Conservation (phyloP, 2,888 invertebrate genomes). For the Psococerastis gibbosa region DNA sequence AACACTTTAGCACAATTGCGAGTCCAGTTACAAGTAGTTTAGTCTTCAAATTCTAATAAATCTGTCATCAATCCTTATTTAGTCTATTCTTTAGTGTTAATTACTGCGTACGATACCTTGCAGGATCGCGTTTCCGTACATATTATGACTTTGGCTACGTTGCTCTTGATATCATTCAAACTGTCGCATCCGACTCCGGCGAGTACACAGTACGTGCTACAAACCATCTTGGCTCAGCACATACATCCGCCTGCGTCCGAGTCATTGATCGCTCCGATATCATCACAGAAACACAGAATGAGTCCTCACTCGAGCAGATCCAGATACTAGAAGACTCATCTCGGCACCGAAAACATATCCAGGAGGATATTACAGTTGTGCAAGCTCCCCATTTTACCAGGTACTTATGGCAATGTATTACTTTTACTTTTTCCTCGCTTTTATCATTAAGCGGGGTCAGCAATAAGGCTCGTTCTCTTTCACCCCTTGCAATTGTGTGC, state of each 20-base stretch:
- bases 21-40: no score
- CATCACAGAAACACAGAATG: slow-evolving; percentile 77
- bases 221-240: slow-evolving; percentile 82
- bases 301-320: slow-evolving; percentile 80
- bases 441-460: no score
- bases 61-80: no score
- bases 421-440: no score
- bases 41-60: no score
- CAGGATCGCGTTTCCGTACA: slow-evolving; percentile 68
- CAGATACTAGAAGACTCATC: slow-evolving; percentile 71
- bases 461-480: no score
- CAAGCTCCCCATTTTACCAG: slow-evolving; percentile 70
- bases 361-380: slow-evolving; percentile 64
- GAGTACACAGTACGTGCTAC: slow-evolving; percentile 88
- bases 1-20: not conserved
- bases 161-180: slow-evolving; percentile 85
- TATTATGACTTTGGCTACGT: slow-evolving; percentile 96
- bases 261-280: slow-evolving; percentile 66
- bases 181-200: slow-evolving; percentile 84
- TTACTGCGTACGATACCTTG: not conserved
- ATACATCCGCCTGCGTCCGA: slow-evolving; percentile 76
- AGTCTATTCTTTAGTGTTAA: no score
- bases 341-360: slow-evolving; percentile 45
- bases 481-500: no score
- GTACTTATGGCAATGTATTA: no score